Base-by-base conservation (phyloP, 2,888 invertebrate species). In the Achlya flavicornis region DNA sequence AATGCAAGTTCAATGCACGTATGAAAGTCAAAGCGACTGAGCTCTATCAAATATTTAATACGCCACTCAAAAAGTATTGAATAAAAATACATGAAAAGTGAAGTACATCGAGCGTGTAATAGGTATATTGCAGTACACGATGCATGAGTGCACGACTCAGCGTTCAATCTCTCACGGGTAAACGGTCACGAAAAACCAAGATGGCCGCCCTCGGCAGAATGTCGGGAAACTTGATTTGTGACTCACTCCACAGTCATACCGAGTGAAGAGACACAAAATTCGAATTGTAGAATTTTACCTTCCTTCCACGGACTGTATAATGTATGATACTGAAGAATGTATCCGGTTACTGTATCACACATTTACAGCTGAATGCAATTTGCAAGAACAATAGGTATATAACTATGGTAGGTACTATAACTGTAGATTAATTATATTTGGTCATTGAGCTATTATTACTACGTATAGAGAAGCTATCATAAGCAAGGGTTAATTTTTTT, bases 191-290 rank as follows among this genome's bases (percentile, higher is more conserved):
- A 79, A 79, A 83, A 85, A 80, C 78, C 80, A 86, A 89, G 83
- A 88, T 84, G 86, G 85, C 85, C 68, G 80, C 72, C 69, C 69
- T 69, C 74, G 71, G 70, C 71, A 69, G 72, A 75, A 77, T 72
- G 82, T 79, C 78, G 72, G 73, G 71, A 81, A 84, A 86, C 79
- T 87, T 87, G 87, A 88, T 89, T 89, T 90, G 87, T 86, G 85
- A 85, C 78, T 77, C 72, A 70, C 78, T 73, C 73, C 75, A 79
- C 81, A 81, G 80, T 81, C 82, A 80, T 81, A 75, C 76, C 74
- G 71, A 74, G 78, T 74, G 78, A 80, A 77, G 77, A 77, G 76
- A 82, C 85, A 83, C 84, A 86, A 83, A 82, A 84, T 78, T 79
- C 75, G 81, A 76, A 86, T 83, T 83, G 84, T 82, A 83, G 84